A percentile compares a stretch with the other conserved stretches of the same genome.
phyloP scores from a whole-genome alignment of 2,888 invertebrate species.

The Hypena proboscidalis region DNA sequence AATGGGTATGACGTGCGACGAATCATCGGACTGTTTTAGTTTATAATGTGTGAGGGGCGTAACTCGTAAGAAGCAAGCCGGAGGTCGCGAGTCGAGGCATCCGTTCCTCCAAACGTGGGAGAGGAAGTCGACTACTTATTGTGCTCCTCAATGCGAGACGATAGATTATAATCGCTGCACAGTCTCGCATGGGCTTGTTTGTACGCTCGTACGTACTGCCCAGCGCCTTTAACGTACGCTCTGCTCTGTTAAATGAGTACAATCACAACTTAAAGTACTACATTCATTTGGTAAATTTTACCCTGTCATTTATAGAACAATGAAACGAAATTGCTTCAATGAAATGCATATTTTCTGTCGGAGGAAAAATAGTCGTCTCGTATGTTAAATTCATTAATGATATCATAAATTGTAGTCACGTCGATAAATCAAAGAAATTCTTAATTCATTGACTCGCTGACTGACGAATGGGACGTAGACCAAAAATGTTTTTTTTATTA shows the following conservation, averaged over 20 bases:
- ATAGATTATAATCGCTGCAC: slow-evolving; percentile 57
- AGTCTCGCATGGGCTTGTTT: slow-evolving; percentile 54
- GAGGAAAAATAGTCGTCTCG: neutral
- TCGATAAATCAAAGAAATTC: too few species aligned
- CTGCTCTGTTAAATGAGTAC: slow-evolving; percentile 44
- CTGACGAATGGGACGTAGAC: too few species aligned
- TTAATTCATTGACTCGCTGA: too few species aligned
- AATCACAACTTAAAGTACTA: slow-evolving; percentile 12
- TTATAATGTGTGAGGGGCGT: slow-evolving; percentile 55
- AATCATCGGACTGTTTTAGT: slow-evolving; percentile 36
- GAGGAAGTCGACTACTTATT: slow-evolving; percentile 82
- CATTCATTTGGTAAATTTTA: slow-evolving; percentile 12
- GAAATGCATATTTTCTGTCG: slow-evolving; percentile 7
- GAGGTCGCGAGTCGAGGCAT: slow-evolving; percentile 77
- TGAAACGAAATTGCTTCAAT: slow-evolving; percentile 6
- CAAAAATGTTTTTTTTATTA: too few species aligned
- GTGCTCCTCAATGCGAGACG: slow-evolving; percentile 84
- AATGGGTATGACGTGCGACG: slow-evolving; percentile 12
- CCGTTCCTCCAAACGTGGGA: slow-evolving; percentile 80
- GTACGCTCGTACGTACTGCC: too few species aligned
- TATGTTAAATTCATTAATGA: neutral
- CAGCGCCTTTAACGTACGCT: slow-evolving; percentile 44
- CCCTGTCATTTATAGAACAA: slow-evolving; percentile 15
- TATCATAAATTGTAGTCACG: too few species aligned
- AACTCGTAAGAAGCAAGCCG: slow-evolving; percentile 55